These are phyloP conservation scores for Acropternis orthonyx DNA, from an alignment of 2,797 vertebrate genomes.

Conservation along the genomic window DNA sequence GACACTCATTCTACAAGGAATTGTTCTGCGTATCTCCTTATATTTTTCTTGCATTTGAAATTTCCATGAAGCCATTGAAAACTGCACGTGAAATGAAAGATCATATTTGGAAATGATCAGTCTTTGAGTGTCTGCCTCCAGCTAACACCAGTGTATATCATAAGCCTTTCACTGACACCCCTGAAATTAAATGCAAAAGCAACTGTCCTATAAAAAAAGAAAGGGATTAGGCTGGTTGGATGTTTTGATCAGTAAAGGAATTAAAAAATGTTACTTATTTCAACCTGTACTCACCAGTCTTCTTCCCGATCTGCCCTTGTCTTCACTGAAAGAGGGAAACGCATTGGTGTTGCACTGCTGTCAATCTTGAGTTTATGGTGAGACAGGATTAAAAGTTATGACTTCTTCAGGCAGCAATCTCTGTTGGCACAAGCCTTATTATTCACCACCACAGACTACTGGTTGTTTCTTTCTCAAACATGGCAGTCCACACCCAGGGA, in stretches of 20 bases:
- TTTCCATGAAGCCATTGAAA: background rate
- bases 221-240: background rate
- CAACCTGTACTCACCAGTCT: background rate
- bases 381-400: background rate
- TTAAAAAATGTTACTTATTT: background rate
- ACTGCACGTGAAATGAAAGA: background rate
- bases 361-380: accelerated
- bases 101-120: background rate
- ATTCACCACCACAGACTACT: background rate
- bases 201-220: background rate
- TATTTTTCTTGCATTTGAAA: background rate
- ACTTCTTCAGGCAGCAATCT: background rate
- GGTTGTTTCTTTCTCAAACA: background rate
- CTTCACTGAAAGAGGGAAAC: background rate
- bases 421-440: background rate
- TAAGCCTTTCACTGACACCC: background rate
- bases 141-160: background rate
- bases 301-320: background rate
- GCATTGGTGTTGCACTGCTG: background rate
- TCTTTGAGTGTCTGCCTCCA: background rate
- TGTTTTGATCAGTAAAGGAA: background rate
- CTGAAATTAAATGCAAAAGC: background rate
- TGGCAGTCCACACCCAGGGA: accelerated
- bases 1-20: background rate
- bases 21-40: background rate